Percentiles rank a stretch among this genome's conserved stretches.
phyloP scores from a whole-genome alignment of 2,797 vertebrate genomes.

The Siniperca scherzeri region DNA sequence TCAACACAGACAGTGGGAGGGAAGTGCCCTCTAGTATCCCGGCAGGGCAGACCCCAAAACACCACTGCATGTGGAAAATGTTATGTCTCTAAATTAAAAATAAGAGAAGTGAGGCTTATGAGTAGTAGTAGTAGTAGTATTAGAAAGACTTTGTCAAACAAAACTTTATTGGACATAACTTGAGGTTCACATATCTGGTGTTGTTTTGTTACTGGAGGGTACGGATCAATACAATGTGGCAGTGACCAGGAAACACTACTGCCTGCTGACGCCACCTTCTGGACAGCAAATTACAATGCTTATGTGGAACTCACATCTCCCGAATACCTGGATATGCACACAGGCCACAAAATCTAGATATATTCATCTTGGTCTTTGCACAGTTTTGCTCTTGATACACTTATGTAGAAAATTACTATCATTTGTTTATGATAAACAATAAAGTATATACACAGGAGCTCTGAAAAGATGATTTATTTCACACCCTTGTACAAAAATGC shows the following conservation, averaged over 20 bases:
- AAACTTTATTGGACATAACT: too few species aligned
- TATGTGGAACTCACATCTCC: not conserved
- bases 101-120: too few species aligned
- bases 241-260: too few species aligned
- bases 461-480: slow-evolving; percentile 82
- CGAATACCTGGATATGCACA: not conserved
- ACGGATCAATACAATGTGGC: not conserved
- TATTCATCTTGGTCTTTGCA: not conserved
- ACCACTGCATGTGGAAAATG: too few species aligned
- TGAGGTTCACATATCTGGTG: too few species aligned
- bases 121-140: too few species aligned
- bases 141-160: too few species aligned
- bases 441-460: not conserved
- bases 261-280: slow-evolving; percentile 40
- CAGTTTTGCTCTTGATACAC: not conserved
- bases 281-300: slow-evolving; percentile 1
- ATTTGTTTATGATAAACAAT: not conserved
- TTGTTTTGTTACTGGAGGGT: not conserved
- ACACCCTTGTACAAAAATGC: slow-evolving; percentile 77
- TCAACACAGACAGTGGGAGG: too few species aligned
- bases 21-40: too few species aligned
- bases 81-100: too few species aligned
- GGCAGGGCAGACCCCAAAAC: not conserved
- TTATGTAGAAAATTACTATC: not conserved
- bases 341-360: not conserved